phyloP scores from a whole-genome alignment of 2,113 vertebrate genomes.

The Bujurquina vittata region DNA sequence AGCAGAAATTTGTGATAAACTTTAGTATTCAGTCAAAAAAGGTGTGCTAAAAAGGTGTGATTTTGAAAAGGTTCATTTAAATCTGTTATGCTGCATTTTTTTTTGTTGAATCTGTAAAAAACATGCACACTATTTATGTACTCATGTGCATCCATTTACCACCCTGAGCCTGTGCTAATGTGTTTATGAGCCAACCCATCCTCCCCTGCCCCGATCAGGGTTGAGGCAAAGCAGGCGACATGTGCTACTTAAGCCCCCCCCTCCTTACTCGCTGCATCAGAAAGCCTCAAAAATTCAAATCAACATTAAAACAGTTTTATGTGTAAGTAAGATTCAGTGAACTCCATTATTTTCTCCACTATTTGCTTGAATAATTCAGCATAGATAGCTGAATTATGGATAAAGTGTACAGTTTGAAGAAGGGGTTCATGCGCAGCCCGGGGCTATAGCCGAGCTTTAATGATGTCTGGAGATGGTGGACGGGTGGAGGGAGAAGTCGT shows the following conservation, averaged over 20 bases:
- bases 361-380: conserved; percentile 99
- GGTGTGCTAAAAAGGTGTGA: not conserved
- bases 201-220: conserved; percentile 30
- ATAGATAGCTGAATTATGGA: conserved; percentile 98
- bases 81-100: not conserved
- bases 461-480: conserved; percentile 94
- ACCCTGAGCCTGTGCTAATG: conserved; percentile 48
- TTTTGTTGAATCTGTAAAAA: not conserved
- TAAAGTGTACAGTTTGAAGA: conserved; percentile 99
- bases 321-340: conserved; percentile 93
- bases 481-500: conserved; percentile 89
- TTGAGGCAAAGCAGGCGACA: conserved; percentile 36
- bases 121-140: not conserved
- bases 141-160: conserved; percentile 36
- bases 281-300: conserved; percentile 93
- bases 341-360: conserved; percentile 99
- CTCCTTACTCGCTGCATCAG: conserved; percentile 21
- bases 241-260: conserved; percentile 47
- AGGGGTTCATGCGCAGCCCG: conserved; percentile 95
- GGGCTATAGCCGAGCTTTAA: conserved; percentile 95
- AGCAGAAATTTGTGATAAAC: not conserved
- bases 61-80: not conserved
- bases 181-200: conserved; percentile 47
- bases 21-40: not conserved
- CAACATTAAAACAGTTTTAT: conserved; percentile 93